Evolutionary conservation across 2,113 vertebrate species (phyloP).

Genomic region (Odobenus rosmarus): DNA sequence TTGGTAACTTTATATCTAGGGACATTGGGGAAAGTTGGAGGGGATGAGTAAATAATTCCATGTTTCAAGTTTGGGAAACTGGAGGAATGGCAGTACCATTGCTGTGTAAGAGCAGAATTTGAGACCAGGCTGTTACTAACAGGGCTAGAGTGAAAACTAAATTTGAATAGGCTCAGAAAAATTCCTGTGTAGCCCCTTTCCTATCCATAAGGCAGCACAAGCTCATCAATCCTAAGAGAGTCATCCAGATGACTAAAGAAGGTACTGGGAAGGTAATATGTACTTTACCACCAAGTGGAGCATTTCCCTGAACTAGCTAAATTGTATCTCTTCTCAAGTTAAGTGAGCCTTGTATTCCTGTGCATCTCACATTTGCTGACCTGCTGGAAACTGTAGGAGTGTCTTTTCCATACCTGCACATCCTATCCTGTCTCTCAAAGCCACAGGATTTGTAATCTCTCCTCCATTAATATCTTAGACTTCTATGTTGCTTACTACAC

Average conservation of each 20-base stretch:
- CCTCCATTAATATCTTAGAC: background rate
- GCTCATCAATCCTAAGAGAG: background rate
- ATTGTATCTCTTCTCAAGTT: background rate
- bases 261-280: background rate
- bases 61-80: background rate
- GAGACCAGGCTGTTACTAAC: background rate
- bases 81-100: background rate
- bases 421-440: background rate
- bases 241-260: background rate
- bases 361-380: background rate
- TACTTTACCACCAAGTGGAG: background rate
- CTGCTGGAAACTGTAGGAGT: rapidly evolving
- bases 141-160: background rate
- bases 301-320: background rate
- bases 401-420: rapidly evolving
- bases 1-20: background rate
- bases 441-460: background rate
- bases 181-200: background rate
- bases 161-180: background rate
- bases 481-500: background rate
- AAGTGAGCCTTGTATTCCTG: background rate
- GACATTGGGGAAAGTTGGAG: background rate
- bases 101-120: background rate
- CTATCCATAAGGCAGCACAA: background rate
- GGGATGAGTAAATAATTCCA: background rate